These are phyloP conservation scores for Catagonus wagneri DNA, from an alignment of 2,113 vertebrate genomes.

Conservation along the genomic window DNA sequence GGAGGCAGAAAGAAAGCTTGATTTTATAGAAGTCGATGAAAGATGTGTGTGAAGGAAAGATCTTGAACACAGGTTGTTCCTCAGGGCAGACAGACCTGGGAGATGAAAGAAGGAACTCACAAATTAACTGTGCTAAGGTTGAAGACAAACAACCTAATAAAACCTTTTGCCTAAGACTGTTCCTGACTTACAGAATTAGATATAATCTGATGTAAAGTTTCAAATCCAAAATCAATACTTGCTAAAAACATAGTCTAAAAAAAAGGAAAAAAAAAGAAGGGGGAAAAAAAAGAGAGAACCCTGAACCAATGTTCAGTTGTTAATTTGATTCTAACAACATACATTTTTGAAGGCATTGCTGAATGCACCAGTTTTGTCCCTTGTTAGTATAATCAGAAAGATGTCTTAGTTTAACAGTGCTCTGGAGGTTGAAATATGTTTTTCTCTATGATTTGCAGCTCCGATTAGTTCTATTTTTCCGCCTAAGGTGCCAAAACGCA, in stretches of 20 bases:
- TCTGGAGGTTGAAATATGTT: conserved; percentile 35
- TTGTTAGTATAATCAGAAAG: conserved; percentile 59
- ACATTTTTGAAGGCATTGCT: conserved; percentile 50
- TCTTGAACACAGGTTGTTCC: not conserved
- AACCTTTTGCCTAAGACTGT: not conserved
- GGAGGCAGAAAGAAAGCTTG: not conserved
- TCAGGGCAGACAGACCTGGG: not conserved
- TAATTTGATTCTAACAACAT: conserved; percentile 63
- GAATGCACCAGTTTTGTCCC: not conserved
- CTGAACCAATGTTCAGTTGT: conserved; percentile 58
- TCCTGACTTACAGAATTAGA: conserved; percentile 40
- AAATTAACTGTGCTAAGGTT: not conserved
- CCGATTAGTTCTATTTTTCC: conserved; percentile 55
- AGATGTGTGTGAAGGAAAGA: not conserved
- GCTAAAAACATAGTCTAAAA: conserved; percentile 32
- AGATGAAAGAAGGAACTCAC: not conserved
- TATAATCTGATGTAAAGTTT: conserved; percentile 36
- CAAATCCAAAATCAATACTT: conserved; percentile 46
- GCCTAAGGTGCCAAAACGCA: conserved; percentile 49
- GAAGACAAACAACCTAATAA: not conserved
- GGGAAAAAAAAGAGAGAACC: conserved; percentile 26
- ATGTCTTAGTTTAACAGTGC: conserved; percentile 8
- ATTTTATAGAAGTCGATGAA: not conserved
- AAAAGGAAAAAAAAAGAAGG: conserved; percentile 12
- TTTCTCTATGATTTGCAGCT: conserved; percentile 56